These are phyloP conservation scores for Actinia equina DNA, from an alignment of 64 coral and sea anemone species.

Conservation along the genomic window DNA sequence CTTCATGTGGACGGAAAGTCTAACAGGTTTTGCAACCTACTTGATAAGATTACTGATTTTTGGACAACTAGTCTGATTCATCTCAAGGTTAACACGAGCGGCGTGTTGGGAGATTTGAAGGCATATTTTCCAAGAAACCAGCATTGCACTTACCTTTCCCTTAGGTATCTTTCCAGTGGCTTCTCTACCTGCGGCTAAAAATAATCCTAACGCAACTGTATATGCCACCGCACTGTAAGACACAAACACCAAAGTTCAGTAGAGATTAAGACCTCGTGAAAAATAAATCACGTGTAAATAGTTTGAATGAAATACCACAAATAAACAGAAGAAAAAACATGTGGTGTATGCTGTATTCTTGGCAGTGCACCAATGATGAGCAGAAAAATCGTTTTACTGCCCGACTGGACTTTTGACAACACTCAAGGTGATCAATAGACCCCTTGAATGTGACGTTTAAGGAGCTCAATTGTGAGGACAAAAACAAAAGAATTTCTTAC, in stretches of 20 bases:
- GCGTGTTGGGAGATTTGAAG: too few species aligned
- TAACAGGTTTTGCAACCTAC: too few species aligned
- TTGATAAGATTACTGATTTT: too few species aligned
- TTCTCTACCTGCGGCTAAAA: slow-evolving; percentile 79
- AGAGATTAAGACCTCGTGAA: background rate
- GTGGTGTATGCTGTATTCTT: background rate
- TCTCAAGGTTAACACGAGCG: too few species aligned
- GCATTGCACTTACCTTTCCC: slow-evolving; percentile 58
- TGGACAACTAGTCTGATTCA: too few species aligned
- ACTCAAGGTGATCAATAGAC: background rate
- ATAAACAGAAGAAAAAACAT: background rate
- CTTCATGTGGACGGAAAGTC: too few species aligned
- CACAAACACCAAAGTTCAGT: background rate
- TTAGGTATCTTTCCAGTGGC: slow-evolving; percentile 73
- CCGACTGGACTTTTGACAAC: background rate
- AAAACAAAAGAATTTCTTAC: too few species aligned
- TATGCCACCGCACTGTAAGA: slow-evolving; percentile 81
- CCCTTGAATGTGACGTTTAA: too few species aligned
- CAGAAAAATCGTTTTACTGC: background rate
- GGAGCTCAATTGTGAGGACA: too few species aligned
- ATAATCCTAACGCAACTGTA: slow-evolving; percentile 76
- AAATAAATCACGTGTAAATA: background rate
- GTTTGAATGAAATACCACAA: background rate
- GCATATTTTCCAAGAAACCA: background rate
- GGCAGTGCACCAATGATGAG: background rate